Evolutionary conservation across 2,888 invertebrate genomes (phyloP).

Genomic region (Nipponacmea schrenckii): DNA sequence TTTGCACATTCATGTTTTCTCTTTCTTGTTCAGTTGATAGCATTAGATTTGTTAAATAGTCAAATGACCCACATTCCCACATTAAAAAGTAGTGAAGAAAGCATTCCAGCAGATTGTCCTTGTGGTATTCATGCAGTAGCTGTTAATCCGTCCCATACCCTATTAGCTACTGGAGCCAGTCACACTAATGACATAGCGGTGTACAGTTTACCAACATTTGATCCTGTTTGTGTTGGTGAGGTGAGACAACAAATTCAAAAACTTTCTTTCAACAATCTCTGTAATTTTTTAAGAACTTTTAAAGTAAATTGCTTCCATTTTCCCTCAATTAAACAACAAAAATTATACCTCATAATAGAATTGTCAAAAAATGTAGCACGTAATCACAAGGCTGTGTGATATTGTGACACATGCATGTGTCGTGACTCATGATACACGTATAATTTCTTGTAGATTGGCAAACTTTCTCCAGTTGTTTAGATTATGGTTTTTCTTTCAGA

Average conservation of each 20-base stretch:
- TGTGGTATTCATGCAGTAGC: constrained; percentile 94
- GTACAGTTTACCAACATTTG: constrained; percentile 89
- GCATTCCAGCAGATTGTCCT: constrained; percentile 61
- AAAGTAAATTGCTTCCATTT: neutral
- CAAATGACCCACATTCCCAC: constrained; percentile 90
- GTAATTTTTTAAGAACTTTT: constrained; percentile 18
- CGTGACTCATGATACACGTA: too few species aligned
- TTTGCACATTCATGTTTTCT: too few species aligned
- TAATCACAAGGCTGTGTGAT: too few species aligned
- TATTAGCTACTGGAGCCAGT: constrained; percentile 90
- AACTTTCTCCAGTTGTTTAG: neutral
- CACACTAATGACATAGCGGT: constrained; percentile 94
- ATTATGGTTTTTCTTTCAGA: constrained; percentile 55
- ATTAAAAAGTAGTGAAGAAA: constrained; percentile 69
- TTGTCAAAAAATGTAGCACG: neutral
- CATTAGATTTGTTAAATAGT: constrained; percentile 88
- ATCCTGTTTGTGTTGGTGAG: constrained; percentile 93
- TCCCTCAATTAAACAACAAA: neutral
- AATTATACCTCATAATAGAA: neutral
- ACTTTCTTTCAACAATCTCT: constrained; percentile 5
- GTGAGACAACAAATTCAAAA: constrained; percentile 52
- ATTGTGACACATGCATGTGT: too few species aligned
- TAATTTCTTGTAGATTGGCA: too few species aligned
- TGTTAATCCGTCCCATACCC: constrained; percentile 87
- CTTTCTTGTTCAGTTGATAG: constrained; percentile 77